Evolutionary conservation across 2,113 vertebrate genomes (phyloP).

Genomic region (Etia nguti): DNA sequence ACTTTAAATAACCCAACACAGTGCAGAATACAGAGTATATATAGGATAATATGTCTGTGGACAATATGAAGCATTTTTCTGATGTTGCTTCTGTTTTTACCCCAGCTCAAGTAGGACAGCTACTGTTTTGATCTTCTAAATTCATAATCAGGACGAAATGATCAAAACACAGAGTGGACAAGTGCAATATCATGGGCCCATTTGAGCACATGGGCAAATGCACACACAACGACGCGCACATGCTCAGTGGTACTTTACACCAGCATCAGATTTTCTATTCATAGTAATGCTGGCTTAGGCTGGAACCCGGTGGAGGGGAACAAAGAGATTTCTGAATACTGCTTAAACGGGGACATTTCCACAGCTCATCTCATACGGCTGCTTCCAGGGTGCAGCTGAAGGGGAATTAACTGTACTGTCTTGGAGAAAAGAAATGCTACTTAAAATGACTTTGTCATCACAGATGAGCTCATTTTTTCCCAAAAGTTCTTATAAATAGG

Average conservation of each 20-base stretch:
- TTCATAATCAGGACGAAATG: not conserved
- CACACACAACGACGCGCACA: not conserved
- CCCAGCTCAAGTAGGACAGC: not conserved
- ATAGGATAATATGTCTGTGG: not conserved
- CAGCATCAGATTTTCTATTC: constrained; percentile 44
- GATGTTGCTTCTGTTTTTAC: constrained; percentile 1
- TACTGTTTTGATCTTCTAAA: constrained; percentile 9
- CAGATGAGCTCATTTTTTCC: not conserved
- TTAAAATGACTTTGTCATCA: not conserved
- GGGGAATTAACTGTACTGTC: constrained; percentile 34
- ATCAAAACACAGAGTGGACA: not conserved
- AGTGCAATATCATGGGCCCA: not conserved
- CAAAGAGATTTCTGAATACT: constrained; percentile 53
- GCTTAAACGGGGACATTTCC: constrained; percentile 48
- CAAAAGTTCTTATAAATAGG: not conserved
- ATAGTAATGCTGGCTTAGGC: constrained; percentile 30
- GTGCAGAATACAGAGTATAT: not conserved
- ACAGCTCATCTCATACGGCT: constrained; percentile 19
- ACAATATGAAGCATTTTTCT: not conserved
- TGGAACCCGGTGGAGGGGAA: constrained; percentile 47
- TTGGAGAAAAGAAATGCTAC: not conserved
- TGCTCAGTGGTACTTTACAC: constrained; percentile 14
- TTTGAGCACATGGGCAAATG: not conserved
- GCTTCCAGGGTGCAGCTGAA: constrained; percentile 37
- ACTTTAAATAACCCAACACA: not conserved